Percentiles rank a stretch among this genome's conserved stretches.
Conservation (phyloP, 2,113 vertebrate genomes). For the Pygoscelis antarcticus region DNA sequence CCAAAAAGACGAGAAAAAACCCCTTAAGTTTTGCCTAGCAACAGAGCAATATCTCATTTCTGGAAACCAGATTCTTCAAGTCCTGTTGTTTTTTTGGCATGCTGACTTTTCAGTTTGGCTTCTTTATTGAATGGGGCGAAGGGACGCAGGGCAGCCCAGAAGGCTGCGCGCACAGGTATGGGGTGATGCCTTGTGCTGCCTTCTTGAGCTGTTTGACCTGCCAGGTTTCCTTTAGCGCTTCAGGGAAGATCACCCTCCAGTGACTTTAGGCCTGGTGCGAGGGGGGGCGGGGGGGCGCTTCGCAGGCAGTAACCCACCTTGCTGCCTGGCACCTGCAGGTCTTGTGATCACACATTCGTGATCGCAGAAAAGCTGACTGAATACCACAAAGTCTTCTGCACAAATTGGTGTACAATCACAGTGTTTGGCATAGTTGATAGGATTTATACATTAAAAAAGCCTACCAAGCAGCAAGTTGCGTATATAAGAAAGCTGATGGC, state of each 20-base stretch:
- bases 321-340: not conserved
- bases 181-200: not conserved
- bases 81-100: not conserved
- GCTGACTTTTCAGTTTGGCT: not conserved
- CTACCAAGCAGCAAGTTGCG: not conserved
- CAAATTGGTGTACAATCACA: fast-evolving
- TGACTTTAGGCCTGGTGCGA: too few species aligned
- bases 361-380: not conserved
- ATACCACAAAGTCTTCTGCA: not conserved
- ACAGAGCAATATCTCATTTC: not conserved
- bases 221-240: fast-evolving
- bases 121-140: fast-evolving
- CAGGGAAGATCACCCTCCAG: fast-evolving
- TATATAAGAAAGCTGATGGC: not conserved
- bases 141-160: not conserved
- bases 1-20: not conserved
- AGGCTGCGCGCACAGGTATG: fast-evolving
- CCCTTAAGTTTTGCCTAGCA: slow-evolving; percentile 26
- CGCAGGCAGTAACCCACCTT: not conserved
- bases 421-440: not conserved
- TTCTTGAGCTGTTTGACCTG: fast-evolving
- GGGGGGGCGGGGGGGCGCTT: fast-evolving
- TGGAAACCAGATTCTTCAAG: not conserved
- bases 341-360: fast-evolving
- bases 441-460: not conserved